Percentiles rank a stretch among this genome's conserved stretches.
Conservation (phyloP, 2,113 vertebrate species). For the Shinisaurus crocodilurus region DNA sequence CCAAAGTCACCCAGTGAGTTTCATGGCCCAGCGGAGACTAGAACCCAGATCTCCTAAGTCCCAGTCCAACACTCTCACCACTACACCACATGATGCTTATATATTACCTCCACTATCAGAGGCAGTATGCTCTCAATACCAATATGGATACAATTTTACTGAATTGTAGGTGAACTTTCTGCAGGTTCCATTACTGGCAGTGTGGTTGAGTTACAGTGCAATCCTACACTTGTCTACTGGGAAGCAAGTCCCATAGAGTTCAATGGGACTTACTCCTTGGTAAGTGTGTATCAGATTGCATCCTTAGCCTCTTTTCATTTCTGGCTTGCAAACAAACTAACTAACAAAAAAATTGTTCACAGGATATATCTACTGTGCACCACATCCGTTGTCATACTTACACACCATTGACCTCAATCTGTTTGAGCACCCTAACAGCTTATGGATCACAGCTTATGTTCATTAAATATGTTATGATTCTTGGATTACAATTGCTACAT, state of each 20-base stretch:
- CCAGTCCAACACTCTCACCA: too few species aligned
- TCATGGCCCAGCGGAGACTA: too few species aligned
- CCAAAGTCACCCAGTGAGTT: too few species aligned
- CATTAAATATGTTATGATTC: constrained; percentile 13
- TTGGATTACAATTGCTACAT: not conserved
- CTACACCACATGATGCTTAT: too few species aligned
- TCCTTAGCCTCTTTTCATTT: not conserved
- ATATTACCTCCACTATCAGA: too few species aligned
- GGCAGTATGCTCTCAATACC: too few species aligned
- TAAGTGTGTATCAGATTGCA: too few species aligned
- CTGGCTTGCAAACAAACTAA: too few species aligned
- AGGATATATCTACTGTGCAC: not conserved
- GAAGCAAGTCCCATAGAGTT: not conserved
- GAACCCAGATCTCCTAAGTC: too few species aligned
- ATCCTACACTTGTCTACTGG: too few species aligned
- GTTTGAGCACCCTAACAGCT: not conserved
- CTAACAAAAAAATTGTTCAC: not conserved
- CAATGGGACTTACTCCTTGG: too few species aligned
- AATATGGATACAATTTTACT: not conserved
- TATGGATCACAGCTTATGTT: not conserved
- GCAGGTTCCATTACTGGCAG: not conserved
- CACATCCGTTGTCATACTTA: not conserved
- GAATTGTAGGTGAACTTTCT: not conserved
- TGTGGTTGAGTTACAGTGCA: too few species aligned
- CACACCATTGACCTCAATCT: not conserved